Evolutionary conservation across 2,113 vertebrate genomes (phyloP).

Genomic region (Cervus canadensis): DNA sequence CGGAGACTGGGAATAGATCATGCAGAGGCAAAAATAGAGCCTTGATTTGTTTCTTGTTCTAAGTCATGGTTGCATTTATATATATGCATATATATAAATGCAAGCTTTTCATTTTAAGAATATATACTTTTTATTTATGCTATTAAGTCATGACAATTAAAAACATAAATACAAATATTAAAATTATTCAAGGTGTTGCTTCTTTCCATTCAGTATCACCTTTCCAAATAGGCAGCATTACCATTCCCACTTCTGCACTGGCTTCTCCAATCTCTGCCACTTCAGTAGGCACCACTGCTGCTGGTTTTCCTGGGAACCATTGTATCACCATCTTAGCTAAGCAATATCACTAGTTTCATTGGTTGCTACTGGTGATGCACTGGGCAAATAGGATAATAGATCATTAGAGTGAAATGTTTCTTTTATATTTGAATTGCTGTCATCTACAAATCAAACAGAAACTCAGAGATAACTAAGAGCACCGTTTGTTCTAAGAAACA

Average conservation of each 20-base stretch:
- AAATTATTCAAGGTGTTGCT: not conserved
- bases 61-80: not conserved
- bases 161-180: not conserved
- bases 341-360: not conserved
- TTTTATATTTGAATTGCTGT: not conserved
- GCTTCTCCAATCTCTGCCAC: not conserved
- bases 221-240: not conserved
- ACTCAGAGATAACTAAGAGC: not conserved
- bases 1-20: not conserved
- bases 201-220: not conserved
- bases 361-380: not conserved
- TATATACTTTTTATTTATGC: not conserved
- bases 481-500: not conserved
- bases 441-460: not conserved
- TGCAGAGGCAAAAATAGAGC: not conserved
- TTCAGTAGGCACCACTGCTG: not conserved
- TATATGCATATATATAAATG: not conserved
- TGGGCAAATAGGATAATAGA: not conserved
- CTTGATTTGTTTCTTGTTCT: not conserved
- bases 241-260: not conserved
- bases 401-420: not conserved
- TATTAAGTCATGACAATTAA: not conserved
- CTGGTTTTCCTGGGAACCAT: not conserved
- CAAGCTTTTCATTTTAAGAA: not conserved
- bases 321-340: not conserved